These are phyloP conservation scores for Dipodomys ordii DNA, from an alignment of 2,113 vertebrate genomes.

Conservation along the genomic window DNA sequence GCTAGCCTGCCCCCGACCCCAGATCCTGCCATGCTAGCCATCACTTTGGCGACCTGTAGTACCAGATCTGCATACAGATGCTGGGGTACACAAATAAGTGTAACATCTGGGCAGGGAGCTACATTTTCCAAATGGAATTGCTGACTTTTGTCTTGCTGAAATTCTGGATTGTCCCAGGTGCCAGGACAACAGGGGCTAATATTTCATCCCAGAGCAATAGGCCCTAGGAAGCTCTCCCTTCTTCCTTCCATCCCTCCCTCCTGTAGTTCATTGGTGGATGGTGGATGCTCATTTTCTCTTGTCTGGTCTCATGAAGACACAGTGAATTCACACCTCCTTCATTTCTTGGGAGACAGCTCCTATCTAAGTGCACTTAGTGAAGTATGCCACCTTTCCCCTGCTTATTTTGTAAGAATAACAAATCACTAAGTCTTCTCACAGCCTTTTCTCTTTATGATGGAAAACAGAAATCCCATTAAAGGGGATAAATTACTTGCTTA, in stretches of 20 bases:
- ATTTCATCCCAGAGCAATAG: background rate
- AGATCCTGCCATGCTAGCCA: background rate
- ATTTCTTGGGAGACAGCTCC: constrained; percentile 8
- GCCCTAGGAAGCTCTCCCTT: background rate
- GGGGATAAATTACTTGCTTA: constrained; percentile 65
- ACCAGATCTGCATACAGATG: background rate
- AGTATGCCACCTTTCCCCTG: background rate
- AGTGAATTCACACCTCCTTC: background rate
- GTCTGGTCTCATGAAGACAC: constrained; percentile 28
- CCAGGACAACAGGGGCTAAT: background rate
- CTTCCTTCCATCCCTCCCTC: background rate
- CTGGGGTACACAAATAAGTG: too few species aligned
- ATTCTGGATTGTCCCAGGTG: background rate
- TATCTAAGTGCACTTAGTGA: constrained; percentile 21
- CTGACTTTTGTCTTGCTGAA: background rate
- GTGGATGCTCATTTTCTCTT: constrained; percentile 35
- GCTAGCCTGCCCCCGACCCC: background rate
- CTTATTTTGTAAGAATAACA: constrained; percentile 64
- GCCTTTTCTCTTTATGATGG: constrained; percentile 61
- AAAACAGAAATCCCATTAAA: constrained; percentile 71
- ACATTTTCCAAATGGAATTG: background rate
- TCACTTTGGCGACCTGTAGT: background rate
- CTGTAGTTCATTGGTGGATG: background rate
- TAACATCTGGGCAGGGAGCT: background rate
- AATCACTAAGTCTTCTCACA: constrained; percentile 32